Conservation (phyloP, 2,113 vertebrate genomes). For the Dunckerocampus dactyliophorus region DNA sequence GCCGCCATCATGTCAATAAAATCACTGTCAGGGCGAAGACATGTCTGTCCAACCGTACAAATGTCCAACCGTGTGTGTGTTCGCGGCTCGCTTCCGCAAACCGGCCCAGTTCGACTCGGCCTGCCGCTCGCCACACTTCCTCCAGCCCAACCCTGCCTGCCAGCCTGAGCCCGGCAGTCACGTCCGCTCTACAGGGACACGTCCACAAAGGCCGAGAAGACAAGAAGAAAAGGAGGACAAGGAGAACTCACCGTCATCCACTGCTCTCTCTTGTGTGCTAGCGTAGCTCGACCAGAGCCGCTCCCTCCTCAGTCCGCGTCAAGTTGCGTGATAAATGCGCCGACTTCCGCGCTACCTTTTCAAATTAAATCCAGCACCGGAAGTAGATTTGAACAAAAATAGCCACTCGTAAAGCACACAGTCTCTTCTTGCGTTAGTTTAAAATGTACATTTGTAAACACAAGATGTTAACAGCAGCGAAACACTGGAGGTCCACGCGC, state of each 20-base stretch:
- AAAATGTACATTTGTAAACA: too few species aligned
- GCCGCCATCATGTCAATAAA: not conserved
- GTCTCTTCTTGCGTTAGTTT: too few species aligned
- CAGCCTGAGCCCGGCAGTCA: not conserved
- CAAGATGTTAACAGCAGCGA: too few species aligned
- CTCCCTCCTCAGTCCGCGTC: constrained; percentile 56
- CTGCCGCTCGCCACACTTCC: constrained; percentile 7
- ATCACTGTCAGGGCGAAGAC: not conserved
- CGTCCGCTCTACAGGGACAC: not conserved
- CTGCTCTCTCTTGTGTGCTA: constrained; percentile 33
- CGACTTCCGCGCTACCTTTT: constrained; percentile 3
- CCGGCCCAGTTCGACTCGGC: constrained; percentile 45
- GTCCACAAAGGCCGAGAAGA: not conserved
- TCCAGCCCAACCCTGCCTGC: not conserved
- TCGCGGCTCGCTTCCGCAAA: constrained; percentile 67
- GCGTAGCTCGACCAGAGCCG: constrained; percentile 58
- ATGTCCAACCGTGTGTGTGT: constrained; percentile 27
- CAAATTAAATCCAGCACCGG: constrained; percentile 26
- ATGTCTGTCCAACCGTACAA: constrained; percentile 31
- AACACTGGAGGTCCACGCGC: too few species aligned
- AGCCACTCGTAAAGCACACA: not conserved
- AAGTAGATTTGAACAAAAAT: not conserved
- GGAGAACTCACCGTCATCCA: constrained; percentile 61
- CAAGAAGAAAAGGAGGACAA: constrained; percentile 4
- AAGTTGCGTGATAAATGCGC: not conserved